phyloP scores from a whole-genome alignment of 2,888 invertebrate species.

The Stenurella melanura region DNA sequence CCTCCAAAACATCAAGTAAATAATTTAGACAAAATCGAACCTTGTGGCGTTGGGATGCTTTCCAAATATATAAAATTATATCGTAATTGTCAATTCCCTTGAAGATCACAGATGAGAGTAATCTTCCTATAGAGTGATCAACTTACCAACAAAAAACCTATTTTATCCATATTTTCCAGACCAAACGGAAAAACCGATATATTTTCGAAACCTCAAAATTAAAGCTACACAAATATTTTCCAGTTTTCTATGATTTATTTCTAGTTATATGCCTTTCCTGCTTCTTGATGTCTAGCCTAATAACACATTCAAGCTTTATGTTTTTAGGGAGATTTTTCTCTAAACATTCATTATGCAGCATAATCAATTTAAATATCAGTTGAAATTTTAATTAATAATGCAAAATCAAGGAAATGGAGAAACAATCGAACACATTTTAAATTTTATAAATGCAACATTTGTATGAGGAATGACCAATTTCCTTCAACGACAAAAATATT shows the following conservation, averaged over 20 bases:
- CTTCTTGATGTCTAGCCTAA: not conserved
- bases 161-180: too few relatives aligned
- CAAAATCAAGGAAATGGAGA: not conserved
- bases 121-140: too few relatives aligned
- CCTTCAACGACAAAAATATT: not conserved
- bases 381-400: not conserved
- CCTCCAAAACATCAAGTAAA: too few relatives aligned
- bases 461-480: conserved; percentile 43
- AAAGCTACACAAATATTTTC: not conserved
- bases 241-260: not conserved
- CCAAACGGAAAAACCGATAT: not conserved
- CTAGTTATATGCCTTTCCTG: not conserved
- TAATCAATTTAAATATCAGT: conserved; percentile 21
- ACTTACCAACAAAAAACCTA: too few relatives aligned
- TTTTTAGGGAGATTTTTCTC: conserved; percentile 8
- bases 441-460: conserved; percentile 44
- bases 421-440: conserved; percentile 21
- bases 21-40: too few relatives aligned
- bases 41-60: too few relatives aligned
- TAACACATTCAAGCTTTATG: conserved; percentile 17
- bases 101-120: too few relatives aligned
- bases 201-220: not conserved
- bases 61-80: too few relatives aligned
- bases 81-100: too few relatives aligned
- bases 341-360: conserved; percentile 21